Conservation (phyloP, 2,888 invertebrate genomes). For the Acanthosoma haemorrhoidale region DNA sequence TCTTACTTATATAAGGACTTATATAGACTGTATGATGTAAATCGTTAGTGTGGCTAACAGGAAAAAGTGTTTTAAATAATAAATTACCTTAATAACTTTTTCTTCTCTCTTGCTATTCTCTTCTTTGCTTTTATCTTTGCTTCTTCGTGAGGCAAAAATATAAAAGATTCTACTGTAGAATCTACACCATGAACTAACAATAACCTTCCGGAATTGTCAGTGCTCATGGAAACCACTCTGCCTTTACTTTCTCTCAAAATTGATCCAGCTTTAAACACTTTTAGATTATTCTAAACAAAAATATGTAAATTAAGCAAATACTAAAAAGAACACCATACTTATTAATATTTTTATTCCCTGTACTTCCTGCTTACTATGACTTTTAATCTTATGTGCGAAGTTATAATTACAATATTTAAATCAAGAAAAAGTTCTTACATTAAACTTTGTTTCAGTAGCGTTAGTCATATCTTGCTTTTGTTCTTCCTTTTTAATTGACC, state of each 20-base stretch:
- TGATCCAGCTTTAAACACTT: constrained; percentile 69
- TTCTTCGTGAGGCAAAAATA: constrained; percentile 70
- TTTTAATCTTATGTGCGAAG: too few relatives aligned
- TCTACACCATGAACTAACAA: constrained; percentile 81
- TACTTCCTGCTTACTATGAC: too few relatives aligned
- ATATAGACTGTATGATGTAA: too few relatives aligned
- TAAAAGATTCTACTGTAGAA: constrained; percentile 73
- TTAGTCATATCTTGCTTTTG: not conserved
- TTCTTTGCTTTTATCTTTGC: constrained; percentile 65
- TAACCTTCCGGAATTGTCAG: constrained; percentile 66
- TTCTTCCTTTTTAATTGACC: constrained; percentile 51
- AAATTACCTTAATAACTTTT: constrained; percentile 48
- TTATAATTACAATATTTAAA: too few relatives aligned
- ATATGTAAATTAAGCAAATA: too few relatives aligned
- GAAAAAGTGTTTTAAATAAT: too few relatives aligned
- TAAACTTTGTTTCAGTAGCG: not conserved
- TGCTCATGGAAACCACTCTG: constrained; percentile 66
- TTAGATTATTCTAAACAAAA: constrained; percentile 43
- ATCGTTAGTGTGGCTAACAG: too few relatives aligned
- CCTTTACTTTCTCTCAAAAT: constrained; percentile 73
- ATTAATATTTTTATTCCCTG: too few relatives aligned
- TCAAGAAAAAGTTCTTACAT: too few relatives aligned
- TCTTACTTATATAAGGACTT: too few relatives aligned
- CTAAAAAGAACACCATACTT: too few relatives aligned
- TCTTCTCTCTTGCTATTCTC: constrained; percentile 68